Base-by-base conservation (phyloP, 2,113 vertebrate species). In the Polypterus bichir region DNA sequence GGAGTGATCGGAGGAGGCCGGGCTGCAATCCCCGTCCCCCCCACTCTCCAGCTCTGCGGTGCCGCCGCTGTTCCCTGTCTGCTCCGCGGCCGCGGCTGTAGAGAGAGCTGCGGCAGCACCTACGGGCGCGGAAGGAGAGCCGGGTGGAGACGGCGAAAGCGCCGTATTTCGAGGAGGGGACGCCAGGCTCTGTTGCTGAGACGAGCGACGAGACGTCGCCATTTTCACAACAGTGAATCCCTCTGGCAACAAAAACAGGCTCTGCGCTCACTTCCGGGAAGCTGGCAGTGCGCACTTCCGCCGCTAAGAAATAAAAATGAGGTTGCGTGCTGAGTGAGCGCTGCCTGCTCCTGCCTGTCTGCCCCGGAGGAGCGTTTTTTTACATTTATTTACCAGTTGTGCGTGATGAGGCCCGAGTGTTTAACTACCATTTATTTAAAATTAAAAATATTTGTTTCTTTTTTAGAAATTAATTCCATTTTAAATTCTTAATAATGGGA, bases 131-230 rank as follows among this genome's bases (percentile, higher is more conserved):
- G 70, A 61, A 51, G 71, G 68, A n/a, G 67, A 72, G 44, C 68
- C 69, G 4, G 68, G 71, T 47, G 70, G 70, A 44, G 67, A 67
- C 2, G 66, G 71, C 5, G 71, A 59, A 54, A 49, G 64, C 46
- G 64, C 55, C 5, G 59, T 48, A 51, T 59, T 53, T 9, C 76
- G 66, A 47, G 69, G 65, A 47, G 76, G 71, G 4, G 73, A 77
- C 6, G 70, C 67, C 9, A 75, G 47, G 56, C 11, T 59, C 67
- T 69, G 65, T 8, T 74, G 73, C 61, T 77, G 76, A 48, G 70
- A 69, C 61, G 63, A 64, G 76, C 76, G 76, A 71, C 76, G 73
- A 75, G 73, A 73, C 76, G 73, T 63, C 76, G 76, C 76, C 76
- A 77, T 77, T 77, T 75, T 77, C 66, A 68, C 70, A 68, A 66